A percentile compares a stretch with the other conserved stretches of the same genome.
phyloP scores from a whole-genome alignment of 2,888 invertebrate genomes.

The Teleiodes luculella region DNA sequence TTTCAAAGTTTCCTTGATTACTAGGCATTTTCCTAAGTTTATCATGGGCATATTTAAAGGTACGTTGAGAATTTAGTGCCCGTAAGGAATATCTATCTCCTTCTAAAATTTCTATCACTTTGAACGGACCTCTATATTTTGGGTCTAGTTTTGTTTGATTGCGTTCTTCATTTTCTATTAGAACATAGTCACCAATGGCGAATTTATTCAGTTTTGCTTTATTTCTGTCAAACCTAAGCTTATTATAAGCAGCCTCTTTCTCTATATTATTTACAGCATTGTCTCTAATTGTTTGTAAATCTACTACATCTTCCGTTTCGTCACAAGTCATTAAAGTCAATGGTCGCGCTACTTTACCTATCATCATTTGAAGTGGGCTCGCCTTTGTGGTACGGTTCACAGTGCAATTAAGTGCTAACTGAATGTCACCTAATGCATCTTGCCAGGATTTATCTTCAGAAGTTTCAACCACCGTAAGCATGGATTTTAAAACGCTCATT shows the following conservation, averaged over 20 bases:
- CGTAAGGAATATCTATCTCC: constrained; percentile 23
- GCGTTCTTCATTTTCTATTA: constrained; percentile 23
- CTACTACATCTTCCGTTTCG: constrained; percentile 5
- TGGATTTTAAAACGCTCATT: constrained; percentile 18
- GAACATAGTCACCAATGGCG: constrained; percentile 25
- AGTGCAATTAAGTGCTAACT: constrained; percentile 2
- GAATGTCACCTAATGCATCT: not conserved
- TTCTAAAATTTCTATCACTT: constrained; percentile 21
- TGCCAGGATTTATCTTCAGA: not conserved
- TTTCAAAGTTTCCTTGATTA: no score
- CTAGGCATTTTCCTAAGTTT: no score
- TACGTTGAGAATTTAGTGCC: constrained; percentile 16
- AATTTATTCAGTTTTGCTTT: constrained; percentile 19
- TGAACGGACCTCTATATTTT: constrained; percentile 26
- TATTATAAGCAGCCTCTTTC: constrained; percentile 16
- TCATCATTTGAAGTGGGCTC: constrained; percentile 3
- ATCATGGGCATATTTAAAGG: no score
- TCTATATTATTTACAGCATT: constrained; percentile 12
- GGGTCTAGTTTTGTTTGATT: constrained; percentile 28
- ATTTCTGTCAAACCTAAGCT: constrained; percentile 17
- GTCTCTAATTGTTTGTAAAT: constrained; percentile 10
- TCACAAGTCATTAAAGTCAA: not conserved
- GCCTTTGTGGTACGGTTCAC: constrained; percentile 4
- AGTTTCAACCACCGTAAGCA: not conserved
- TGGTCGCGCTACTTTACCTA: constrained; percentile 6